Evolutionary conservation across 1,140 invertebrate species (phyloP), one percentile per base, ranked within the genome.

Genomic region (Drosophila sp.): DNA sequence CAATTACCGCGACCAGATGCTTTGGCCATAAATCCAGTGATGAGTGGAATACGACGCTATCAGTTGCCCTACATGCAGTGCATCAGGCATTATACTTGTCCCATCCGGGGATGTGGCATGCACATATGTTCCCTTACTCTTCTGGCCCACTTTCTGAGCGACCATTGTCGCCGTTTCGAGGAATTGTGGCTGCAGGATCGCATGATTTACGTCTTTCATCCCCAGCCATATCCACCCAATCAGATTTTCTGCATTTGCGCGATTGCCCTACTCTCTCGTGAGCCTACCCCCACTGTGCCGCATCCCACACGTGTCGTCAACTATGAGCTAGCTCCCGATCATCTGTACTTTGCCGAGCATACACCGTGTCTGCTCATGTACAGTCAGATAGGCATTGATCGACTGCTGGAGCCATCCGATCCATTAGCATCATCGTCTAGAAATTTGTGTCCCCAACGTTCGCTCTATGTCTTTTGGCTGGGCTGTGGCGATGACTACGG

Each of bases 401-500:
- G 4, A 3, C 11, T 33, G 5, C 1, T 25, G 32, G 10, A 2
- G 35, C 8, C 35, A 10, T 17, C 33, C 7, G 33, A n/a, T 7
- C 2, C 25, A 10, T 0, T 2, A 4, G 54, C 11, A 32, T 29
- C 5, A 11, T 11, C 17, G 2, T 3, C 7, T n/a, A 11, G 7
- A 38, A 0, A 2, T 5, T 32, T 57, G 33, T 17, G 23, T 7
- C 8, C 25, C 10, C 11, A 66, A 17, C 25, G n/a, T 1, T 25
- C 30, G 6, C 1, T 73, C 1, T 60, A 56, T 11, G 29, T 73
- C 3, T 73, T 73, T 27, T 73, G 71, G 71, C n/a, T 73, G 23
- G 40, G 41, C 17, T 64, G 5, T 25, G 7, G n/a, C 29, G 33
- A 64, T 23, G 38, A 30, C 4, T 2, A 40, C 2, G n/a, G 55